Evolutionary conservation across 2,888 invertebrate genomes (phyloP), one percentile per base, ranked within the genome.

Genomic region (Rotaria magnacalcarata): DNA sequence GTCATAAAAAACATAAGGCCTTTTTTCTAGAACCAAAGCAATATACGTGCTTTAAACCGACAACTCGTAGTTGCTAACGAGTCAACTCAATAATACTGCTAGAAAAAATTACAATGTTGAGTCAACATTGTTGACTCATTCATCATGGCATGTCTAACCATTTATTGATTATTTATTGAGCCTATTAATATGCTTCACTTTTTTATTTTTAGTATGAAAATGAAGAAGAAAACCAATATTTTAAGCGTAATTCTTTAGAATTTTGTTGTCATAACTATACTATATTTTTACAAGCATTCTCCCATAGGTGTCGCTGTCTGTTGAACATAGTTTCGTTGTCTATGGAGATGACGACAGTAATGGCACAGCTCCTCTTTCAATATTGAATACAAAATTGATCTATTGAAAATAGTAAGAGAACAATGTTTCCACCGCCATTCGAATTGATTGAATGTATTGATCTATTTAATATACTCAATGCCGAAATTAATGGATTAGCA

Each of bases 391-490:
- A 67, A 6, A 34, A 8, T 67, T 54, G 21, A 21, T 19, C 5
- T 54, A 34, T 67, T 67, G 14, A 67, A 60, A 10, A 60, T 27
- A 27, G 21, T 27, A 43, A 75, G 21, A 24, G 19, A 74, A 84
- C 16, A 16, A 86, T 86, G 86, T 86, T 86, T 60, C 85, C 75
- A 56, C 86, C 86, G 43, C 50, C 21, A 2, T 52, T 75, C 75
- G 85, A 86, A 85, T 58, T 91, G 3, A 88, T 90, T 84, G 89
- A 90, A 84, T 90, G 90, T 14, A 90, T 88, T 47, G 89, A 89
- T 52, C 87, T 91, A 16, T 91, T 90, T 88, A 91, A 91, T 87
- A 88, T 91, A 87, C 88, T 91, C 6, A 91, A 91, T 87, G 89
- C 89, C 86, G 89, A 89, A 34, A 89, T 89, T 56, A 87, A 88